Percentiles rank a stretch among this genome's conserved stretches.
Conservation (phyloP, 2,113 vertebrate species). For the Muntiacus muntjak region DNA sequence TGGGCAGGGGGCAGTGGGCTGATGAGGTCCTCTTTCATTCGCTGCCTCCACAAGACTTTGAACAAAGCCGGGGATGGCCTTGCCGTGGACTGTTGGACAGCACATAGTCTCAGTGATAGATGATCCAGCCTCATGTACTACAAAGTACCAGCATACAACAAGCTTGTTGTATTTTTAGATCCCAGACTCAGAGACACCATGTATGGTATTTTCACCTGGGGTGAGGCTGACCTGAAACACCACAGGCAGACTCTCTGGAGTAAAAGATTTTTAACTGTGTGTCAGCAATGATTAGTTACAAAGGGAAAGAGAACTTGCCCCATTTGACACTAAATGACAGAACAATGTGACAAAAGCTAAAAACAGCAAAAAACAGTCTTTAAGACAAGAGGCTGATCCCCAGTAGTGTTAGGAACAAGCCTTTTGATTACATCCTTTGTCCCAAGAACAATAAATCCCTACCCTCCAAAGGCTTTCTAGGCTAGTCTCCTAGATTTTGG, state of each 20-base stretch:
- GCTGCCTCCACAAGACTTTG: neutral
- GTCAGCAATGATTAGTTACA: slow-evolving; percentile 58
- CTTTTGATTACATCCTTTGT: slow-evolving; percentile 11
- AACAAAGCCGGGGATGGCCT: neutral
- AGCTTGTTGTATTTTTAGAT: slow-evolving; percentile 35
- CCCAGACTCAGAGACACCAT: neutral
- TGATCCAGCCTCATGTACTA: neutral
- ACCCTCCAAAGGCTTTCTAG: neutral
- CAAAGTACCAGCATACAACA: neutral
- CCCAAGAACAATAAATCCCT: slow-evolving; percentile 32
- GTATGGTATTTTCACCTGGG: slow-evolving; percentile 23
- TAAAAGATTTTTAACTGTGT: slow-evolving; percentile 50
- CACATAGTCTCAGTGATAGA: neutral
- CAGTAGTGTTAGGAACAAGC: neutral
- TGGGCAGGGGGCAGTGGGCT: neutral
- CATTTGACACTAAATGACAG: slow-evolving; percentile 54
- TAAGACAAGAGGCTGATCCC: slow-evolving; percentile 34
- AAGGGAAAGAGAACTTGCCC: slow-evolving; percentile 22
- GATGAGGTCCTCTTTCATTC: neutral
- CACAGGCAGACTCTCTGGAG: slow-evolving; percentile 37
- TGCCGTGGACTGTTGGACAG: neutral
- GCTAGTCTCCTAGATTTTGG: slow-evolving; percentile 28
- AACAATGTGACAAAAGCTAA: slow-evolving; percentile 38
- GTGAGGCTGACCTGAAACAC: slow-evolving; percentile 53
- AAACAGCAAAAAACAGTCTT: neutral